Percentiles rank a stretch among this genome's conserved stretches.
These are phyloP conservation scores for Gambelia wislizenii DNA, from an alignment of 2,797 vertebrate species.

Conservation along the genomic window DNA sequence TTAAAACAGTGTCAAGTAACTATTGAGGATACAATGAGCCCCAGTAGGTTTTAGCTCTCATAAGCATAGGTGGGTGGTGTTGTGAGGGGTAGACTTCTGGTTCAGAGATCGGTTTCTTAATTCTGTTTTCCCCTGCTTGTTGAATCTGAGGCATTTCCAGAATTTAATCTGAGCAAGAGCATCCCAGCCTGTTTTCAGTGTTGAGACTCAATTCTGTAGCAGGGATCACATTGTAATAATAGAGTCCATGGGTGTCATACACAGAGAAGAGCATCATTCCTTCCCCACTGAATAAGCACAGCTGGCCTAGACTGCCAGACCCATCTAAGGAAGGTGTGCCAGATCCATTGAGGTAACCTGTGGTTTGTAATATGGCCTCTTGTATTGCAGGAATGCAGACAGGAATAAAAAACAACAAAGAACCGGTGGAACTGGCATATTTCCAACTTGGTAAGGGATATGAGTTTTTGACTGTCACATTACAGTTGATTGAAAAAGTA, in stretches of 20 bases:
- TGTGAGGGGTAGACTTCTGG: no score
- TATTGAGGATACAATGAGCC: background rate
- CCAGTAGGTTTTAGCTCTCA: background rate
- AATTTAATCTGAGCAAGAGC: background rate
- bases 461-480: background rate
- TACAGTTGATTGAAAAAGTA: background rate
- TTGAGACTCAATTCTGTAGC: conserved; percentile 12
- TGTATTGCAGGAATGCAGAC: background rate
- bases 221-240: background rate
- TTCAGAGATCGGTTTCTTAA: background rate
- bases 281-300: background rate
- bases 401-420: background rate
- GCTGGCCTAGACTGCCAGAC: background rate
- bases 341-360: background rate
- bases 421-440: background rate
- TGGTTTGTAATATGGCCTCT: background rate
- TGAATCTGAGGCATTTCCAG: background rate
- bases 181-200: conserved; percentile 11
- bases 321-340: background rate
- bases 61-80: background rate
- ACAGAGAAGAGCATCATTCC: background rate
- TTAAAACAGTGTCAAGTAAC: background rate
- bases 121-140: background rate
- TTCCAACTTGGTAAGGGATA: background rate
- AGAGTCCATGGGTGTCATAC: background rate